Evolutionary conservation across 2,797 vertebrate genomes (phyloP), one percentile per base, ranked within the genome.

Genomic region (Anomalospiza imberbis): DNA sequence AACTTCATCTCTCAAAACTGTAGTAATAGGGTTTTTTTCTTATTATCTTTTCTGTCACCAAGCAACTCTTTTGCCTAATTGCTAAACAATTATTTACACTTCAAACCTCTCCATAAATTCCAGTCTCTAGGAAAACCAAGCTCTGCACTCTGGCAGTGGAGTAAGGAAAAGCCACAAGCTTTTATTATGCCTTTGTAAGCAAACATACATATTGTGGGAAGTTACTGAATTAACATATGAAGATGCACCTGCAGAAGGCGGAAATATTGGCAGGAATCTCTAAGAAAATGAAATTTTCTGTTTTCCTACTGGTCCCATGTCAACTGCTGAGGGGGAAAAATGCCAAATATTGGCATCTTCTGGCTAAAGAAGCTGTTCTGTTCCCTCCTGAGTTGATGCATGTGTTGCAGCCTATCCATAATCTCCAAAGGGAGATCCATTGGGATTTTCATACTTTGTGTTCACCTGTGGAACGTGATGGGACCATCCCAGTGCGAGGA

Each of bases 181-280:
- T 97, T 97, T 97, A 97, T 97, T 97, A 89, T 18, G 68, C 92
- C 81, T 96, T 92, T 94, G 87, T 89, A 97, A 97, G 95, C 96
- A 93, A 94, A 95, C 81, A 89, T 96, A 96, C 94, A 95, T 92
- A 88, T 13, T 76, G 75, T 95, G 91, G 88, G 91, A 79, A 80
- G 63, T 94, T 96, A 96, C 2, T 54, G 74, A 67, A 81, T 94
- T 97, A 96, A 93, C 48, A 91, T 88, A 89, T 6, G 76, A 76
- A 31, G 80, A 73, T 48, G 87, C 40, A 42, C 78, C 91, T 95
- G 78, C 89, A 86, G 63, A 89, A 93, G 85, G 73, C 60, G 13
- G 70, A 85, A 82, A 81, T 63, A 71, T 57, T 70, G 83, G 67
- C 71, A 61, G 63, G 12, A 58, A 91, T 67, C 58, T 73, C 79